Percentiles rank a stretch among this genome's conserved stretches.
Conservation (phyloP, 2,113 vertebrate species). For the Ceyx cyanopectus region DNA sequence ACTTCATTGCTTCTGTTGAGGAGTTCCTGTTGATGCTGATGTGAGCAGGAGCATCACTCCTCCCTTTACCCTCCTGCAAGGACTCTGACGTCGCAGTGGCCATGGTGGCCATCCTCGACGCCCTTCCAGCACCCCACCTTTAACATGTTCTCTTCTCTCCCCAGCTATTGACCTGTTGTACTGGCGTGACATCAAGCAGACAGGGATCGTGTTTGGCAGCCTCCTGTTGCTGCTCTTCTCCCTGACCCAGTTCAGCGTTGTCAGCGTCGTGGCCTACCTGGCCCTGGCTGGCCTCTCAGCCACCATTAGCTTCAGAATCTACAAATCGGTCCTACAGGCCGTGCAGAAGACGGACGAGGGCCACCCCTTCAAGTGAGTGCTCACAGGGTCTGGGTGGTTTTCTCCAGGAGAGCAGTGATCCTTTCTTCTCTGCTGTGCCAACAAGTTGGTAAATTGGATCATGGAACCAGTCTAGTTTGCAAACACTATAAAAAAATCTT, state of each 20-base stretch:
- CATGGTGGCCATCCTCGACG: rapidly evolving
- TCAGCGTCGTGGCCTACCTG: constrained; percentile 96
- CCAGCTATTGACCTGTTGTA: constrained; percentile 95
- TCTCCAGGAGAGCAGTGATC: neutral
- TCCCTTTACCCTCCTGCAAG: neutral
- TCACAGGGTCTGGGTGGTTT: neutral
- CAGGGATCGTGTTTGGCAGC: constrained; percentile 92
- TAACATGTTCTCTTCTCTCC: constrained; percentile 17
- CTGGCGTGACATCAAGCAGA: constrained; percentile 97
- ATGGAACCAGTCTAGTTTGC: neutral
- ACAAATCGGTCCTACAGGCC: constrained; percentile 98
- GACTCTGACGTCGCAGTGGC: rapidly evolving
- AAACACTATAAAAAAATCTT: neutral
- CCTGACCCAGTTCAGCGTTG: constrained; percentile 98
- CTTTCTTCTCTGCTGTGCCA: neutral
- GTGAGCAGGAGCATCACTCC: neutral
- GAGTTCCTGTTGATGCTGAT: neutral
- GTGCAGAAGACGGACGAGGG: constrained; percentile 99
- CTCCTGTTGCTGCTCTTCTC: constrained; percentile 96
- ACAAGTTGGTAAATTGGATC: neutral
- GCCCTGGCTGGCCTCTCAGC: constrained; percentile 94
- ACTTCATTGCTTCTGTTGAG: neutral
- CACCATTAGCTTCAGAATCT: constrained; percentile 99
- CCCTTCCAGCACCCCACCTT: neutral
- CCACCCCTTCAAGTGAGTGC: constrained; percentile 96